Percentiles rank a stretch among this genome's conserved stretches.
Evolutionary conservation across 2,888 invertebrate species (phyloP).

Genomic region (Tenthredo livida): DNA sequence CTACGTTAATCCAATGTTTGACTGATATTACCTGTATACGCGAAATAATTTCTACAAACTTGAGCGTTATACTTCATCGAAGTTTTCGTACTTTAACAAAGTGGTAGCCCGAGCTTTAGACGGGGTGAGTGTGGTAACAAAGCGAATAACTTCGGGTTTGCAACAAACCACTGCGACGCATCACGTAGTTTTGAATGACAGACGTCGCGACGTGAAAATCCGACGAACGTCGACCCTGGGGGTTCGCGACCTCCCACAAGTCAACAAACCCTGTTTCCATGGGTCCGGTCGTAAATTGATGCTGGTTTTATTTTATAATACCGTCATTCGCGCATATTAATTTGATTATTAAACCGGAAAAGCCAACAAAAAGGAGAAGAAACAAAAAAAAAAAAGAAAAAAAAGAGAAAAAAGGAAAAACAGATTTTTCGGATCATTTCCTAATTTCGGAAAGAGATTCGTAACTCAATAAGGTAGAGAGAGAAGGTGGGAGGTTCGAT

Average conservation of each 20-base stretch:
- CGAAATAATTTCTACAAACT: neutral
- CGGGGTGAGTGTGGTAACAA: neutral
- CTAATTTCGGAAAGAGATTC: neutral
- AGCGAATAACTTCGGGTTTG: neutral
- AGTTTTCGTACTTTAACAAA: neutral
- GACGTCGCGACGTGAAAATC: slow-evolving; percentile 6
- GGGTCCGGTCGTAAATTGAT: neutral
- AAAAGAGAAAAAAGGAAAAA: too few relatives aligned
- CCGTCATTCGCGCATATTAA: neutral
- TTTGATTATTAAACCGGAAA: neutral
- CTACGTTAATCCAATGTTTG: neutral
- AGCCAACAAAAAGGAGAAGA: neutral
- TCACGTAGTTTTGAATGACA: slow-evolving; percentile 12
- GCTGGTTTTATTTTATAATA: neutral
- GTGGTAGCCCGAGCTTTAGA: neutral
- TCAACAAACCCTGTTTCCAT: neutral
- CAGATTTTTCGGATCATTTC: neutral
- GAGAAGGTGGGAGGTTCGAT: neutral
- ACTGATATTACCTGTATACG: neutral
- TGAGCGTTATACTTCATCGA: neutral
- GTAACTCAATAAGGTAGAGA: neutral
- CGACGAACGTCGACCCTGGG: neutral
- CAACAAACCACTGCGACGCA: neutral
- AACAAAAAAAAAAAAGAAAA: too few relatives aligned
- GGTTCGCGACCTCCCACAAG: neutral